phyloP scores from a whole-genome alignment of 1,140 invertebrate genomes.

The Drosophila sucinea region DNA sequence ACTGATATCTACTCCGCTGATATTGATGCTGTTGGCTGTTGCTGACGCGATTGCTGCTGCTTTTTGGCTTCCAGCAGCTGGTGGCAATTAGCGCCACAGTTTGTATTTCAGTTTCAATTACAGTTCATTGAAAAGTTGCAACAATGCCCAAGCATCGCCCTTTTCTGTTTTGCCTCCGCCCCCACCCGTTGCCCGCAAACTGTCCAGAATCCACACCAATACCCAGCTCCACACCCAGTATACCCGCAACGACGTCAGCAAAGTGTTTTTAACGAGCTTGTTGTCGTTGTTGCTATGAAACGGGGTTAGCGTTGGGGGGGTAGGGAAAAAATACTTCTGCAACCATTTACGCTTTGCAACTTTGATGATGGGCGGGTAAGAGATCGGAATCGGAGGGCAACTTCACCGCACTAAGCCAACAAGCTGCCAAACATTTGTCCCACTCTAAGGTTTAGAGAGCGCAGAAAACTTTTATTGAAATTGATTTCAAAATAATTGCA shows the following conservation, averaged over 20 bases:
- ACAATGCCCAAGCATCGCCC: slow-evolving; percentile 61
- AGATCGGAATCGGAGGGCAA: neutral
- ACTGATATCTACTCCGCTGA: slow-evolving; percentile 4
- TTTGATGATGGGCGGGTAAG: slow-evolving; percentile 46
- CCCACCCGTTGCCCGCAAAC: neutral
- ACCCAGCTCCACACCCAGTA: slow-evolving; percentile 14
- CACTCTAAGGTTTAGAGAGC: slow-evolving; percentile 12
- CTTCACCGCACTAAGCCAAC: slow-evolving; percentile 64
- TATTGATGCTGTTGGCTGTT: slow-evolving; percentile 21
- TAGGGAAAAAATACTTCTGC: slow-evolving; percentile 14
- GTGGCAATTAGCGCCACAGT: slow-evolving; percentile 73
- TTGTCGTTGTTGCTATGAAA: slow-evolving; percentile 11
- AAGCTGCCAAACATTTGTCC: slow-evolving; percentile 63
- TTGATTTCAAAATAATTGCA: slow-evolving; percentile 79
- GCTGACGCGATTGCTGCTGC: slow-evolving; percentile 35
- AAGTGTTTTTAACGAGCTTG: slow-evolving; percentile 79
- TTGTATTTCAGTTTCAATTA: slow-evolving; percentile 76
- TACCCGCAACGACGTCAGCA: slow-evolving; percentile 53
- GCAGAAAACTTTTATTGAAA: slow-evolving; percentile 75
- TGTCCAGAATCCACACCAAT: neutral
- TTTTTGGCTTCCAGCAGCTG: slow-evolving; percentile 33
- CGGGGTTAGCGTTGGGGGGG: neutral
- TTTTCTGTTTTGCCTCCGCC: neutral
- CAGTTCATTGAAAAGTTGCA: slow-evolving; percentile 77
- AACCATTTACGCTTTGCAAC: slow-evolving; percentile 28